A percentile compares a stretch with the other conserved stretches of the same genome.
Conservation (phyloP, 2,888 invertebrate species). For the Pachycephus smyrnensis region DNA sequence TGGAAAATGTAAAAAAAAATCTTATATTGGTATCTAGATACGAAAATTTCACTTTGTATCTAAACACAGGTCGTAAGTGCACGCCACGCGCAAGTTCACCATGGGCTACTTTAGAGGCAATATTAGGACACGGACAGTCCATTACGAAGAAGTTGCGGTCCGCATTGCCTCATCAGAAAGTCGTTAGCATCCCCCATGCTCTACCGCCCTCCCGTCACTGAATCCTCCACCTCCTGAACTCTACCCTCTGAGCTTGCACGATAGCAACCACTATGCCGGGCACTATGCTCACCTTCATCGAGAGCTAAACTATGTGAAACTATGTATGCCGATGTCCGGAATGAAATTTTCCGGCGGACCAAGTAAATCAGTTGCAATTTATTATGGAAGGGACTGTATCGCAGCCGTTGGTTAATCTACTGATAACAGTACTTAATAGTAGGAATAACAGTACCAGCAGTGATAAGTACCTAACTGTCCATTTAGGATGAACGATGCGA, state of each 20-base stretch:
- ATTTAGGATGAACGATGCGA: neutral
- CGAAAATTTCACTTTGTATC: neutral
- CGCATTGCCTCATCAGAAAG: constrained; percentile 64
- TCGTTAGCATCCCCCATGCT: constrained; percentile 57
- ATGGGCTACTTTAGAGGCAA: constrained; percentile 8
- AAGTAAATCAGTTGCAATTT: constrained; percentile 4
- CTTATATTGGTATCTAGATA: too few relatives aligned
- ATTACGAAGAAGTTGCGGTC: constrained; percentile 57
- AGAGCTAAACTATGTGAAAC: neutral
- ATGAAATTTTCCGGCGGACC: neutral
- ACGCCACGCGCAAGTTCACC: neutral
- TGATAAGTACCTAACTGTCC: neutral
- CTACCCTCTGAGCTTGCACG: neutral
- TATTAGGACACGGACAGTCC: constrained; percentile 34
- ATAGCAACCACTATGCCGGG: neutral
- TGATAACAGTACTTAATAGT: neutral
- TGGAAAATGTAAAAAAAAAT: too few relatives aligned
- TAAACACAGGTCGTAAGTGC: neutral
- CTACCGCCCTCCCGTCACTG: neutral
- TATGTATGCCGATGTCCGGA: neutral
- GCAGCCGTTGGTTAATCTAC: neutral
- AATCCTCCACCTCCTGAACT: constrained; percentile 10
- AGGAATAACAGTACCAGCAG: neutral
- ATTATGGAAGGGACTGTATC: neutral
- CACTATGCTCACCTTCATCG: neutral